Conservation (phyloP, 1,140 invertebrate species). For the Cyclina sinensis region DNA sequence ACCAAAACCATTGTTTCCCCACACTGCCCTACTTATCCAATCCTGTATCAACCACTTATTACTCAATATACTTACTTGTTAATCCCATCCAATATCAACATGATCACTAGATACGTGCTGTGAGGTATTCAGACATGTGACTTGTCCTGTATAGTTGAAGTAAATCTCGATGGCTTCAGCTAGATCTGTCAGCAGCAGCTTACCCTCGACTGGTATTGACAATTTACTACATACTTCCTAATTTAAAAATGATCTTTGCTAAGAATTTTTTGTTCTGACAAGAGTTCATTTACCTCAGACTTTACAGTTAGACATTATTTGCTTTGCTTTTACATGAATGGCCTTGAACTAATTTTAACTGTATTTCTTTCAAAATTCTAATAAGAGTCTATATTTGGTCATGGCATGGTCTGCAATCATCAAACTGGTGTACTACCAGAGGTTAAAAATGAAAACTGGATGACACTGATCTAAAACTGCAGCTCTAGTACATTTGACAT, state of each 20-base stretch:
- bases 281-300: no score
- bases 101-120: slow-evolving; percentile 86
- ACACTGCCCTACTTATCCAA: not conserved
- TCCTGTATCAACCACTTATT: not conserved
- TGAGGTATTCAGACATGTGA: slow-evolving; percentile 78
- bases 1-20: no score
- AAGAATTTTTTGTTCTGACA: no score
- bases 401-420: not conserved
- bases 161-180: slow-evolving; percentile 92
- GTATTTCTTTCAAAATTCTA: not conserved
- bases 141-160: slow-evolving; percentile 92
- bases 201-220: slow-evolving; percentile 86
- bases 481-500: no score
- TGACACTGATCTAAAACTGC: no score
- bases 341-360: not conserved
- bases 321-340: no score
- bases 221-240: slow-evolving; percentile 89
- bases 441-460: not conserved
- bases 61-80: slow-evolving; percentile 88
- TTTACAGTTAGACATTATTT: no score
- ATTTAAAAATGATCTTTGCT: no score
- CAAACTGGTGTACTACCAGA: no score
- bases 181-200: slow-evolving; percentile 89
- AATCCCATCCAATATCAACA: slow-evolving; percentile 92
- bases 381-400: not conserved